Evolutionary conservation across 2,888 invertebrate species (phyloP), one percentile per base, ranked within the genome.

Genomic region (Noctua janthina): DNA sequence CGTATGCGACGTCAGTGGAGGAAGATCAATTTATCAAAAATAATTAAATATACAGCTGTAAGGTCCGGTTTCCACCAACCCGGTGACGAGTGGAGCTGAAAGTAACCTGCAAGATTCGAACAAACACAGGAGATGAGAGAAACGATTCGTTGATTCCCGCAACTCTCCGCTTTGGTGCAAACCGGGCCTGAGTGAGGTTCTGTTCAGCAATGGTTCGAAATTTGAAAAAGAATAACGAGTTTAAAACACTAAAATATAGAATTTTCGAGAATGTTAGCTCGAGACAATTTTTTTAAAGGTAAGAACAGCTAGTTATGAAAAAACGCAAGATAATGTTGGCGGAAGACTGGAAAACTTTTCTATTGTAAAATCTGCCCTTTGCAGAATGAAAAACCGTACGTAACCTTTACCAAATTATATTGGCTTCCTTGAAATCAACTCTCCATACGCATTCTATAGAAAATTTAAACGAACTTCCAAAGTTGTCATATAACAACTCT

Each of bases 381-480:
- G n/a, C 35, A 6, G 10, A 20, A 64, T 69, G 15, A 64, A 35
- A 17, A 8, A 51, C 8, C 3, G 2, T 35, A 17, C n/a, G 10
- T 17, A 46, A 64, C 64, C 20, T 39, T 54, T 46, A 4, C 17
- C 35, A 66, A 67, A 56, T 54, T 49, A 72, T 39, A 79, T 20
- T 23, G 76, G 67, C 70, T 84, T 76, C 81, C 39, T 62, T 54
- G 67, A 15, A 20, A 67, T 43, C 5, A 59, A 66, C 23, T 64
- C 69, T 70, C 64, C 29, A 69, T 20, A 39, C 11, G 54, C n/a
- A 46, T 35, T n/a, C 15, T 17, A 35, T 3, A 64, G 23, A 71
- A 74, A 20, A 64, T 51, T 8, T 39, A 4, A 5, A 39, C 39
- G 39, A 39, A 39, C 39, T 39, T 5, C 39, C 39, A 39, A 39